Evolutionary conservation across 2,888 invertebrate species (phyloP).

Genomic region (Pristionchus entomophagus): DNA sequence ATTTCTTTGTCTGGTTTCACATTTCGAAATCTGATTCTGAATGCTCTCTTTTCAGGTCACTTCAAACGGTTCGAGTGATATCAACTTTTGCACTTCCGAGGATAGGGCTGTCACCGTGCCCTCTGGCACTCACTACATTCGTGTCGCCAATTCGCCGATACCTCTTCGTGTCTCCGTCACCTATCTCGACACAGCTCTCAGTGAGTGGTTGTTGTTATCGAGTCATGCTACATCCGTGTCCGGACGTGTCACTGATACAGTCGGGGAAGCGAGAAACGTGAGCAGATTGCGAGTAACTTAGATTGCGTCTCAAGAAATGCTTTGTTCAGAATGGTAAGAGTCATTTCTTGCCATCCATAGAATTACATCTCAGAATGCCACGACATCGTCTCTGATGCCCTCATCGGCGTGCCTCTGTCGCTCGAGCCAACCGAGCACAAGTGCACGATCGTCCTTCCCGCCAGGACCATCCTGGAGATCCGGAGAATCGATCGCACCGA

Average conservation of each 20-base stretch:
- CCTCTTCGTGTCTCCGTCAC: background rate
- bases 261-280: background rate
- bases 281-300: too few relatives aligned
- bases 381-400: background rate
- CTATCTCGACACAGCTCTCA: background rate
- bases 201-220: background rate
- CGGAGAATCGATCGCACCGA: background rate
- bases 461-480: background rate
- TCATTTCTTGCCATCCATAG: too few relatives aligned
- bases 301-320: too few relatives aligned
- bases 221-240: too few relatives aligned
- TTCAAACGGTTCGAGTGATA: background rate
- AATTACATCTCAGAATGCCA: background rate
- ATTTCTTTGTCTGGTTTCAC: too few relatives aligned
- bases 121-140: background rate
- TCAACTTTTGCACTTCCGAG: background rate
- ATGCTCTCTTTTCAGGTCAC: too few relatives aligned
- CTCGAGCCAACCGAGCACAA: background rate
- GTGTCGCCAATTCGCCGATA: background rate
- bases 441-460: constrained; percentile 11
- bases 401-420: background rate
- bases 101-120: background rate
- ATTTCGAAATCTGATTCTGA: too few relatives aligned
- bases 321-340: too few relatives aligned
- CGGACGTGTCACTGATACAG: too few relatives aligned